phyloP scores from a whole-genome alignment of 2,113 vertebrate species.

The Dascyllus trimaculatus region DNA sequence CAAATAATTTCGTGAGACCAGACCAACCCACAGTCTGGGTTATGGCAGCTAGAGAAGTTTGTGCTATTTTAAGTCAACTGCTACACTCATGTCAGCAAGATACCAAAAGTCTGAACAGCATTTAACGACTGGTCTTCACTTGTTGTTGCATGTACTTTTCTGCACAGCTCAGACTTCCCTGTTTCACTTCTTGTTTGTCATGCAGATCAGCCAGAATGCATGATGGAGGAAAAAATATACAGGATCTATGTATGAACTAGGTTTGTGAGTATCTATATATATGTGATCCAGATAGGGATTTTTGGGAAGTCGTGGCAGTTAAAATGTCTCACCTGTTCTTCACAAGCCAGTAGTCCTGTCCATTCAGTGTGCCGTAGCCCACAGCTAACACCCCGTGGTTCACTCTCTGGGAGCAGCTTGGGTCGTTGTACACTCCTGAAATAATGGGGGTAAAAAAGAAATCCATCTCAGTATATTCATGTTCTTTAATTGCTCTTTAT shows the following conservation, averaged over 20 bases:
- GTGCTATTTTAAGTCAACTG: background rate
- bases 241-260: too few species aligned
- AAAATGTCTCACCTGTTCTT: slow-evolving; percentile 91
- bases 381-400: slow-evolving; percentile 90
- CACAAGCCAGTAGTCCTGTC: slow-evolving; percentile 93
- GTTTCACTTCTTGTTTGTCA: slow-evolving; percentile 38
- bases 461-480: background rate
- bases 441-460: rapidly evolving
- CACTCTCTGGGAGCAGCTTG: slow-evolving; percentile 79
- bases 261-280: too few species aligned
- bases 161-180: slow-evolving; percentile 2
- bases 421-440: slow-evolving; percentile 91
- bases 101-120: background rate
- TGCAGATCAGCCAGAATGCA: background rate
- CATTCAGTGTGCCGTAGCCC: slow-evolving; percentile 88
- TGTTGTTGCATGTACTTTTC: background rate
- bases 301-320: background rate
- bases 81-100: slow-evolving; percentile 20
- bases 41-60: too few species aligned
- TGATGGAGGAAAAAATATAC: background rate
- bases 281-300: too few species aligned
- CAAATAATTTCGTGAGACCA: background rate
- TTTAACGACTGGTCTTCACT: too few species aligned
- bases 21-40: background rate
- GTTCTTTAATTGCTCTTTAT: background rate